Conservation (phyloP, 2,888 invertebrate species). For the Sabatieria punctata region DNA sequence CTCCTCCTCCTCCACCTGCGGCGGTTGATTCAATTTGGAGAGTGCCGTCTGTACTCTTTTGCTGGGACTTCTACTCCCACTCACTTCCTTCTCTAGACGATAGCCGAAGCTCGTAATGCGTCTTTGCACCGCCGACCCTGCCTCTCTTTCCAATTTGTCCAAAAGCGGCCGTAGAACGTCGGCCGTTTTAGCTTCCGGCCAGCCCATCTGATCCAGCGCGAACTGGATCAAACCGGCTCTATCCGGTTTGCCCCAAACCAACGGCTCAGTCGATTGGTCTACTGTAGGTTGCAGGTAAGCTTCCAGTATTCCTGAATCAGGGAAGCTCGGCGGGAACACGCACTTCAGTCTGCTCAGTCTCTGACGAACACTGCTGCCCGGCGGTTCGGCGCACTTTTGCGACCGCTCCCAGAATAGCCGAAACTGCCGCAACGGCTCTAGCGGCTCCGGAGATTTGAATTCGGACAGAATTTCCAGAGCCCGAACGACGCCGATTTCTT, state of each 20-base stretch:
- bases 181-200: constrained; percentile 67
- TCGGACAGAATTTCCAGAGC: constrained; percentile 82
- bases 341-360: constrained; percentile 44
- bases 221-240: constrained; percentile 58
- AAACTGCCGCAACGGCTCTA: constrained; percentile 2
- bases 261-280: constrained; percentile 61
- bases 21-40: too few species aligned
- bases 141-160: background rate
- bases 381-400: constrained; percentile 37
- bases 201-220: constrained; percentile 60
- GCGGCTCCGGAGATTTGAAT: constrained; percentile 42
- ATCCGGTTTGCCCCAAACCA: constrained; percentile 72
- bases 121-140: too few species aligned
- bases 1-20: too few species aligned
- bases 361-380: constrained; percentile 32
- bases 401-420: constrained; percentile 55
- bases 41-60: background rate
- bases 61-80: background rate
- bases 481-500: constrained; percentile 81
- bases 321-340: constrained; percentile 43
- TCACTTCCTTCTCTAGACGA: background rate
- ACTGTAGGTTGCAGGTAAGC: constrained; percentile 72
- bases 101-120: constrained; percentile 3
- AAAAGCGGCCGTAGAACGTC: constrained; percentile 56
- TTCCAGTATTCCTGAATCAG: constrained; percentile 51